Evolutionary conservation across 2,113 vertebrate genomes (phyloP).

Genomic region (Hiodon tergisus): DNA sequence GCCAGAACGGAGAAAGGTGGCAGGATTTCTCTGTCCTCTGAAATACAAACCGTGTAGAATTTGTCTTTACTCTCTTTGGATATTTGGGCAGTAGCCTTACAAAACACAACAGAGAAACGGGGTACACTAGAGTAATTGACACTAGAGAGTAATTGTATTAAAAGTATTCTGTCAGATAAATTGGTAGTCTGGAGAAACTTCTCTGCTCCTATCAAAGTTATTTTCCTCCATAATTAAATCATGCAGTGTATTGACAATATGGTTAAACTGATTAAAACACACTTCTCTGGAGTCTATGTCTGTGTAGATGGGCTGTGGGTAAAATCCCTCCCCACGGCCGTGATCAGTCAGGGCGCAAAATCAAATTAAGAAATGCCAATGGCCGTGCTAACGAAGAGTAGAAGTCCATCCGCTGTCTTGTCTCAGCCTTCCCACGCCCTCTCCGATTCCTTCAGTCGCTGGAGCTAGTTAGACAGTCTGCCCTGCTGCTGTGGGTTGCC

Average conservation of each 20-base stretch:
- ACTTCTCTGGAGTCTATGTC: conserved; percentile 34
- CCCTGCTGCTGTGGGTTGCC: too few species aligned
- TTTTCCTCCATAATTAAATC: conserved; percentile 52
- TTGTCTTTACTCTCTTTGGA: too few species aligned
- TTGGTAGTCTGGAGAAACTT: conserved; percentile 41
- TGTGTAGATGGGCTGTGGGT: conserved; percentile 31
- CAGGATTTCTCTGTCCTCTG: not conserved
- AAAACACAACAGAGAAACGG: too few species aligned
- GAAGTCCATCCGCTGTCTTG: not conserved
- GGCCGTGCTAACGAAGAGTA: conserved; percentile 31
- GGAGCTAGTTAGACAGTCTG: too few species aligned
- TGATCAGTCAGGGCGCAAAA: conserved; percentile 33
- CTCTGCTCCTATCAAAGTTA: conserved; percentile 33
- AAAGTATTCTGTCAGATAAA: conserved; percentile 56
- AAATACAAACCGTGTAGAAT: not conserved
- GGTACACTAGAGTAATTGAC: too few species aligned
- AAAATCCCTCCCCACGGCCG: conserved; percentile 36
- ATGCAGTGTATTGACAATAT: conserved; percentile 54
- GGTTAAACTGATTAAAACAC: conserved; percentile 52
- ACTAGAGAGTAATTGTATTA: conserved; percentile 2
- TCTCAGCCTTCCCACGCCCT: not conserved
- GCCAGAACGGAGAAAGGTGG: conserved; percentile 12
- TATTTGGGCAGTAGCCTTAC: too few species aligned
- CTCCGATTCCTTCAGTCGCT: not conserved
- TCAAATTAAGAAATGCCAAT: conserved; percentile 41